Conservation (phyloP, 2,113 vertebrate species). For the Neolamprologus cancellatus region DNA sequence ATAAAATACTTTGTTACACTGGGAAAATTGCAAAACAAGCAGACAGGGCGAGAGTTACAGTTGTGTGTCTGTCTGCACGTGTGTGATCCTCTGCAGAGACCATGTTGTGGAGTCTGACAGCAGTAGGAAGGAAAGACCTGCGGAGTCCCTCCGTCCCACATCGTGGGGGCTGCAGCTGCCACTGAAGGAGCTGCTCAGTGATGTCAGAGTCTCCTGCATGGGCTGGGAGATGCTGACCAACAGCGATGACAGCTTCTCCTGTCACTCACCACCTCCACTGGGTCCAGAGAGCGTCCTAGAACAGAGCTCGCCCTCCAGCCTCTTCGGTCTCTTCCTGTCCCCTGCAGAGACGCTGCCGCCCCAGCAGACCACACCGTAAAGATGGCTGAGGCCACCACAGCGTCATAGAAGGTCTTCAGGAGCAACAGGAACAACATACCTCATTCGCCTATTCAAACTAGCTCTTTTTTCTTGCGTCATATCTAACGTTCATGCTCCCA, state of each 20-base stretch:
- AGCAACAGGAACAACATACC: neutral
- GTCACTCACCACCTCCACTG: fast-evolving
- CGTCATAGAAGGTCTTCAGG: neutral
- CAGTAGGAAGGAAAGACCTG: neutral
- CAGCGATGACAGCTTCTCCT: too few relatives aligned
- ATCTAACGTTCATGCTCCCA: neutral
- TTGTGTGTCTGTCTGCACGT: neutral
- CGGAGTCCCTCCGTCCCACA: fast-evolving
- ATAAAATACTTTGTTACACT: neutral
- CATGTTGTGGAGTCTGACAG: neutral
- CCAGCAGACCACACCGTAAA: neutral
- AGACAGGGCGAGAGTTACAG: neutral
- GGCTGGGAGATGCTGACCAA: too few relatives aligned
- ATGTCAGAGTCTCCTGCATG: too few relatives aligned
- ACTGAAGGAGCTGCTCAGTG: too few relatives aligned
- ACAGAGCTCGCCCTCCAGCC: neutral
- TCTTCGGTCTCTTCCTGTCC: neutral
- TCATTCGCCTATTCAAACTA: neutral
- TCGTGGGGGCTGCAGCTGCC: fast-evolving
- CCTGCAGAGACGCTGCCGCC: fast-evolving
- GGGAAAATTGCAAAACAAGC: neutral
- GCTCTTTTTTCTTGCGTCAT: neutral
- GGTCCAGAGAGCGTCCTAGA: neutral
- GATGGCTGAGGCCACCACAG: neutral
- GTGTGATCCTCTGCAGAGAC: neutral